Percentiles rank a stretch among this genome's conserved stretches.
Conservation (phyloP, 2,113 vertebrate species). For the Colistium nudipinnis region DNA sequence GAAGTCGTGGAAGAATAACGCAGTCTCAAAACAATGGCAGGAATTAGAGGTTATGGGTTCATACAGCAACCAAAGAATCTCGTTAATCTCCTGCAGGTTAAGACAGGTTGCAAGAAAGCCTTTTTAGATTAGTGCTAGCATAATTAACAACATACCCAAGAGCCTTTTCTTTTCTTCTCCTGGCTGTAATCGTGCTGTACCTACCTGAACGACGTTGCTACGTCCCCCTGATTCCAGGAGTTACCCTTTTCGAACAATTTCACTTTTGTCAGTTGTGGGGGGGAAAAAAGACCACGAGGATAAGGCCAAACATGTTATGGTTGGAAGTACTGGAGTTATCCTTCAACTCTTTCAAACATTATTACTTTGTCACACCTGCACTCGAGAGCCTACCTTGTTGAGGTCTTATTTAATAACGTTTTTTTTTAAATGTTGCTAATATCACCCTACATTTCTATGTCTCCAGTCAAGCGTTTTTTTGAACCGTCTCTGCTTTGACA, state of each 20-base stretch:
- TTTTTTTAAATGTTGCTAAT: too few species aligned
- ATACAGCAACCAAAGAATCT: background rate
- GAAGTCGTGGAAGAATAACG: background rate
- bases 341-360: too few species aligned
- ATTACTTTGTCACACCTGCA: too few species aligned
- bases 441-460: background rate
- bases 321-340: background rate
- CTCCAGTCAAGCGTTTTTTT: background rate
- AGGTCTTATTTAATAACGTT: too few species aligned
- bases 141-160: too few species aligned
- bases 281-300: background rate
- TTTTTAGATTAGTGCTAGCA: too few species aligned
- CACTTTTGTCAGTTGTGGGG: background rate
- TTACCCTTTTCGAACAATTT: background rate
- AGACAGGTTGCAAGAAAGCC: too few species aligned
- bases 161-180: too few species aligned
- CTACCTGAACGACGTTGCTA: background rate
- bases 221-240: background rate
- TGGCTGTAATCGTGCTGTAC: too few species aligned
- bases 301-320: background rate
- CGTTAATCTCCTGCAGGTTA: background rate
- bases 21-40: background rate
- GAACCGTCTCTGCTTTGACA: background rate
- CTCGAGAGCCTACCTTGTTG: too few species aligned
- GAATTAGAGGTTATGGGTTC: background rate